phyloP scores from a whole-genome alignment of 2,113 vertebrate genomes.

The Arenaria interpres region DNA sequence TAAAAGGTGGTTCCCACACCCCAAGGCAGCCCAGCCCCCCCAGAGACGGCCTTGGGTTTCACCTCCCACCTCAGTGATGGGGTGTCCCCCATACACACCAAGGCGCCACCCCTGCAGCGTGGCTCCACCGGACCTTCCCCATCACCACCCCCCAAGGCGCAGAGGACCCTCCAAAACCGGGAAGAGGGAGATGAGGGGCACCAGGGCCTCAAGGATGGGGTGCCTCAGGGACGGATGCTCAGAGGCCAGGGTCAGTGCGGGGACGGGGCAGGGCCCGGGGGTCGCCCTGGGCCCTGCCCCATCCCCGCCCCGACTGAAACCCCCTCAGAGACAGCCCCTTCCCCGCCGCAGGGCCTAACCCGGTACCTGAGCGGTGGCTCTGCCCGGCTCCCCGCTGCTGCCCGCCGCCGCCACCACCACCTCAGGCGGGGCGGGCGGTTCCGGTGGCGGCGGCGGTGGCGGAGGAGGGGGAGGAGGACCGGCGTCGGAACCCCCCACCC shows the following conservation, averaged over 20 bases:
- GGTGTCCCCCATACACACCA: neutral
- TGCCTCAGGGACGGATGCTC: neutral
- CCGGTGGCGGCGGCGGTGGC: slow-evolving; percentile 36
- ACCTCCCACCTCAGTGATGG: neutral
- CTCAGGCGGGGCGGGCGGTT: slow-evolving; percentile 62
- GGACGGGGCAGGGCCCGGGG: neutral
- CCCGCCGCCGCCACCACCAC: slow-evolving; percentile 67
- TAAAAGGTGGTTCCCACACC: neutral
- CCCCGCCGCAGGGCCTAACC: neutral
- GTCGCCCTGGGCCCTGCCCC: neutral
- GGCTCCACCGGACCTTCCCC: neutral
- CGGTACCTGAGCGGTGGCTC: slow-evolving; percentile 77
- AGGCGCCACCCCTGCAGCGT: neutral
- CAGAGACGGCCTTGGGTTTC: neutral
- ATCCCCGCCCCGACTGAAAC: neutral
- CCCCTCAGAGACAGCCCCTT: neutral
- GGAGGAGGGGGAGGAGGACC: slow-evolving; percentile 7
- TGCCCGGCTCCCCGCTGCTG: slow-evolving; percentile 81
- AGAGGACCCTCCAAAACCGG: too few species aligned
- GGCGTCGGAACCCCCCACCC: slow-evolving; percentile 18
- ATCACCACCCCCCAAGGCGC: too few species aligned
- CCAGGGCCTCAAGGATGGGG: neutral
- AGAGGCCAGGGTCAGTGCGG: neutral
- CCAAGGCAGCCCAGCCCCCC: neutral
- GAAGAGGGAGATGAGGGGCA: neutral